These are phyloP conservation scores for Sicus ferrugineus DNA, from an alignment of 2,888 invertebrate species.

Conservation along the genomic window DNA sequence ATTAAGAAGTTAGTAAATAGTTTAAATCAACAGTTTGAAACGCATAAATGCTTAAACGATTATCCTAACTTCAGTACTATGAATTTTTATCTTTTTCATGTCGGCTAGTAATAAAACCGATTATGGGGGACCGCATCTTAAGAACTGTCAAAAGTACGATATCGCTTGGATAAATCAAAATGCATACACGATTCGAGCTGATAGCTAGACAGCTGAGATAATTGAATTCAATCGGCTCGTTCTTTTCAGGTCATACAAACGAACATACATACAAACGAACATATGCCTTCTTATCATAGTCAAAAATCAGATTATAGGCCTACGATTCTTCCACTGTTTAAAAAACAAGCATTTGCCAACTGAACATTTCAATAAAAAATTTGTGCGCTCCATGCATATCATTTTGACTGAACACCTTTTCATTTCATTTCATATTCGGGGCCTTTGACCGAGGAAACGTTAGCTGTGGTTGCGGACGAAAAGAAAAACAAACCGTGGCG, in stretches of 20 bases:
- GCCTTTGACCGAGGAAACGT: neutral
- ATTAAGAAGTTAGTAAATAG: too few relatives aligned
- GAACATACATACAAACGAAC: neutral
- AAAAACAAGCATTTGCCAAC: neutral
- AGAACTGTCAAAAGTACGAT: too few relatives aligned
- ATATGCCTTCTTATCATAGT: neutral
- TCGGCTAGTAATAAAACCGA: too few relatives aligned
- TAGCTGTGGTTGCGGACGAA: neutral
- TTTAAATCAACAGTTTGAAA: too few relatives aligned
- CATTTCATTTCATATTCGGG: neutral
- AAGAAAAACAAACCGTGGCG: slow-evolving; percentile 35
- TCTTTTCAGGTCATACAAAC: neutral
- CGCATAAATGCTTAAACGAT: too few relatives aligned
- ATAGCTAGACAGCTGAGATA: neutral
- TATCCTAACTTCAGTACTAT: too few relatives aligned
- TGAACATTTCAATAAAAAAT: neutral
- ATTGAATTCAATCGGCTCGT: neutral
- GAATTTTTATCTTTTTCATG: too few relatives aligned
- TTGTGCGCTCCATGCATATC: slow-evolving; percentile 3
- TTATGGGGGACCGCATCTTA: too few relatives aligned
- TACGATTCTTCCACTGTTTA: neutral
- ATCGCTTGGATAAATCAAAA: too few relatives aligned
- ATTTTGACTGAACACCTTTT: neutral
- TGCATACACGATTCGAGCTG: too few relatives aligned
- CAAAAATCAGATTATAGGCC: neutral